Percentiles rank a stretch among this genome's conserved stretches.
phyloP scores from a whole-genome alignment of 2,888 invertebrate species.

The Perizoma affinitatum region DNA sequence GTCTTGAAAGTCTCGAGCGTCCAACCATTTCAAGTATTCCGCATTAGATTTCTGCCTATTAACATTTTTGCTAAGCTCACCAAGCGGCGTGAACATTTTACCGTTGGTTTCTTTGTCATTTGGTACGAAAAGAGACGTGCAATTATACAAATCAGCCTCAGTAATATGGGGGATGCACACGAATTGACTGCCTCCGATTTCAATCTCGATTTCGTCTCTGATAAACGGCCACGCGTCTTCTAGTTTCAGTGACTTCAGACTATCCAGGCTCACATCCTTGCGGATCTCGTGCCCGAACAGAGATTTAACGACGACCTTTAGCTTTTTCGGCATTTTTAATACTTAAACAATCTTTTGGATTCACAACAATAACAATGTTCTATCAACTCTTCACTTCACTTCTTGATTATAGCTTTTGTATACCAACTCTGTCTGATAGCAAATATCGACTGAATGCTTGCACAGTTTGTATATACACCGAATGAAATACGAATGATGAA shows the following conservation, averaged over 20 bases:
- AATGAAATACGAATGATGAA: too few relatives aligned
- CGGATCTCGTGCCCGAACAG: slow-evolving; percentile 79
- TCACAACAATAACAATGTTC: slow-evolving; percentile 37
- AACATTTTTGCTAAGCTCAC: slow-evolving; percentile 70
- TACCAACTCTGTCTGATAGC: too few relatives aligned
- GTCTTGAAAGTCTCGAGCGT: slow-evolving; percentile 67
- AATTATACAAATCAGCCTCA: slow-evolving; percentile 77
- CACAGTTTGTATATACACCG: too few relatives aligned
- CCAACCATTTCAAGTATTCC: slow-evolving; percentile 70
- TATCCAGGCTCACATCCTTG: slow-evolving; percentile 78
- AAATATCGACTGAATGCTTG: too few relatives aligned
- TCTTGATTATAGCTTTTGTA: too few relatives aligned
- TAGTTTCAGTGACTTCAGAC: slow-evolving; percentile 73
- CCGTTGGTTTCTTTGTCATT: slow-evolving; percentile 77
- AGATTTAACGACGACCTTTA: slow-evolving; percentile 79
- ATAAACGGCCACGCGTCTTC: slow-evolving; percentile 83
- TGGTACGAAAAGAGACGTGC: slow-evolving; percentile 76
- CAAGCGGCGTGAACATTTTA: slow-evolving; percentile 78
- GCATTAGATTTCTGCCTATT: slow-evolving; percentile 70
- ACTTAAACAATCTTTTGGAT: neutral
- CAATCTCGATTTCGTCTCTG: slow-evolving; percentile 79
- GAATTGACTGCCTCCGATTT: slow-evolving; percentile 78
- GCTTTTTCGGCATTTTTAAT: slow-evolving; percentile 76
- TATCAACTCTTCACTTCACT: too few relatives aligned
- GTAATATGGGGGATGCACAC: slow-evolving; percentile 82